Evolutionary conservation across 2,888 invertebrate genomes (phyloP).

Genomic region (Antheraea assamensis): DNA sequence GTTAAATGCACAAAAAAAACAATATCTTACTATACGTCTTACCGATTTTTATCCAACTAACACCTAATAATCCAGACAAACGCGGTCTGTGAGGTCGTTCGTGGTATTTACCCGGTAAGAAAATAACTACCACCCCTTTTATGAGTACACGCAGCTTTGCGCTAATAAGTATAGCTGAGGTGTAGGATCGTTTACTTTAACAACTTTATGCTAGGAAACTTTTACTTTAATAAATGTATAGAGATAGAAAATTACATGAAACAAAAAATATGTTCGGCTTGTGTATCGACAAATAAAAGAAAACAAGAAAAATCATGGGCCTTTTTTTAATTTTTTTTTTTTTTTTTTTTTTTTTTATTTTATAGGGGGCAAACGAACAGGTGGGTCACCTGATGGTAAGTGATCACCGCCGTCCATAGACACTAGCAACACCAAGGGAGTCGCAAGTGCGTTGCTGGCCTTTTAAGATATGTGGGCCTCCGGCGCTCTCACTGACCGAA

Average conservation of each 20-base stretch:
- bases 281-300: background rate
- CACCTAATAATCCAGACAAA: slow-evolving; percentile 45
- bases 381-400: too few relatives aligned
- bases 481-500: too few relatives aligned
- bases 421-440: too few relatives aligned
- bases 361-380: too few relatives aligned
- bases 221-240: background rate
- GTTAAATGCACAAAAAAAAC: background rate
- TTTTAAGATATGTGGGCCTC: too few relatives aligned
- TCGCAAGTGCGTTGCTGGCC: too few relatives aligned
- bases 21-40: background rate
- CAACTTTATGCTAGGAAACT: slow-evolving; percentile 23
- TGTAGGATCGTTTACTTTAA: slow-evolving; percentile 38
- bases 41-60: slow-evolving; percentile 43
- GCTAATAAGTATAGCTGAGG: slow-evolving; percentile 51
- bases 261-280: background rate
- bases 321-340: too few relatives aligned
- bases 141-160: slow-evolving; percentile 51
- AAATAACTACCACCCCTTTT: slow-evolving; percentile 53
- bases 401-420: too few relatives aligned
- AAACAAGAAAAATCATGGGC: background rate
- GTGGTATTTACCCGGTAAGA: slow-evolving; percentile 46
- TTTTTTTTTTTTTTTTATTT: too few relatives aligned
- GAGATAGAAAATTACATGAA: background rate
- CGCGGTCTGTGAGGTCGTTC: slow-evolving; percentile 46